These are phyloP conservation scores for Goniozus legneri DNA, from an alignment of 1,140 invertebrate species.

Conservation along the genomic window DNA sequence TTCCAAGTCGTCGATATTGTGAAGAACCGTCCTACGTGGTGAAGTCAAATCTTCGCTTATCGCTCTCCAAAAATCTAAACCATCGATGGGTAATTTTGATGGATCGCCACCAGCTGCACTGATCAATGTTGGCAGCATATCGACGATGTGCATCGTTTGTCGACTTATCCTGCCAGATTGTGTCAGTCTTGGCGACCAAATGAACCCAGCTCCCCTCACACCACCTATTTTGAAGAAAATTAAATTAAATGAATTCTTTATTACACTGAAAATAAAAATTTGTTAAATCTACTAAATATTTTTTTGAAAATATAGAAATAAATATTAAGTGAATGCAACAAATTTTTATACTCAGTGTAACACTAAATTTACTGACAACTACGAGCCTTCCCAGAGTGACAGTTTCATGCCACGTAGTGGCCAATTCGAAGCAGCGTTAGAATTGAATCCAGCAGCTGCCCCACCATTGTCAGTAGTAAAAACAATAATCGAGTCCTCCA, in stretches of 20 bases:
- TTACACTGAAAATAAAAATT: too few relatives aligned
- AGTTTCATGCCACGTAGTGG: slow-evolving; percentile 81
- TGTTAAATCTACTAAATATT: too few relatives aligned
- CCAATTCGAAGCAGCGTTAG: slow-evolving; percentile 87
- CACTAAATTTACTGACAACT: too few relatives aligned
- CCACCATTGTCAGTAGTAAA: slow-evolving; percentile 89
- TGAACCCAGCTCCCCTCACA: slow-evolving; percentile 65
- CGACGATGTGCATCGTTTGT: slow-evolving; percentile 77
- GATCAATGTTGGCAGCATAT: slow-evolving; percentile 87
- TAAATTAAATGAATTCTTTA: too few relatives aligned
- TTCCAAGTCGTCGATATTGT: slow-evolving; percentile 84
- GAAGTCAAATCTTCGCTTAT: slow-evolving; percentile 62
- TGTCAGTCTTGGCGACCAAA: slow-evolving; percentile 64
- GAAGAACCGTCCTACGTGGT: slow-evolving; percentile 66
- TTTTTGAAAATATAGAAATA: too few relatives aligned
- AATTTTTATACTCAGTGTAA: too few relatives aligned
- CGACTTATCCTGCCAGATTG: slow-evolving; percentile 60
- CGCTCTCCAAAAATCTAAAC: slow-evolving; percentile 71
- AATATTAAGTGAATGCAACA: too few relatives aligned
- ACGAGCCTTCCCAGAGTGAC: slow-evolving; percentile 85
- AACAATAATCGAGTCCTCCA: slow-evolving; percentile 78
- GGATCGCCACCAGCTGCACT: slow-evolving; percentile 59
- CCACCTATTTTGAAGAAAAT: slow-evolving; percentile 59
- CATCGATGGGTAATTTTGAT: slow-evolving; percentile 59
- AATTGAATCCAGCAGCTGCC: slow-evolving; percentile 77